Evolutionary conservation across 2,888 invertebrate genomes (phyloP).

Genomic region (Adela reaumurella): DNA sequence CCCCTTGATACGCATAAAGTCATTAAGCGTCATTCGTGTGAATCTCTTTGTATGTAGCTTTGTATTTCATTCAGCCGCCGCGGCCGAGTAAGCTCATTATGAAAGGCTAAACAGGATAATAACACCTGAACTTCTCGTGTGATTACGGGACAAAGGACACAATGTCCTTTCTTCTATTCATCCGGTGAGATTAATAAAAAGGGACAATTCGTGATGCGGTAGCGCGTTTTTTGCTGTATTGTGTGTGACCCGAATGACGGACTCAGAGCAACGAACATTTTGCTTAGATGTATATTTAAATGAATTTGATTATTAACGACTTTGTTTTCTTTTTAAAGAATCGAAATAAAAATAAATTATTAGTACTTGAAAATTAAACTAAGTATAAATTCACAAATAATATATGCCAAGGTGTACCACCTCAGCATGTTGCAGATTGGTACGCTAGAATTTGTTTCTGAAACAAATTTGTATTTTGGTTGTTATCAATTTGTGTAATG

Average conservation of each 20-base stretch:
- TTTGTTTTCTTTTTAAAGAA: too few relatives aligned
- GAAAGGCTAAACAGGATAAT: conserved; percentile 26
- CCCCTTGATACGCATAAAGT: background rate
- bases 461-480: too few relatives aligned
- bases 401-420: too few relatives aligned
- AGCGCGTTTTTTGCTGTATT: conserved; percentile 23
- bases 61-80: background rate
- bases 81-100: conserved; percentile 28
- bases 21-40: background rate
- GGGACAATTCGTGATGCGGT: conserved; percentile 26
- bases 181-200: conserved; percentile 48
- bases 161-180: conserved; percentile 45
- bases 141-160: conserved; percentile 44
- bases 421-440: too few relatives aligned
- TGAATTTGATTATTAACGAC: too few relatives aligned
- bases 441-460: too few relatives aligned
- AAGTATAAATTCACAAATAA: too few relatives aligned
- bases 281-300: conserved; percentile 15
- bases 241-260: conserved; percentile 35
- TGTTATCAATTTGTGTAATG: too few relatives aligned
- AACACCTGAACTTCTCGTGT: conserved; percentile 42
- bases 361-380: too few relatives aligned
- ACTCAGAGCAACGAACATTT: conserved; percentile 43
- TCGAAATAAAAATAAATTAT: too few relatives aligned
- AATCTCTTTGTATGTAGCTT: background rate